These are phyloP conservation scores for Stigmatopora argus DNA, from an alignment of 2,113 vertebrate genomes.

Conservation along the genomic window DNA sequence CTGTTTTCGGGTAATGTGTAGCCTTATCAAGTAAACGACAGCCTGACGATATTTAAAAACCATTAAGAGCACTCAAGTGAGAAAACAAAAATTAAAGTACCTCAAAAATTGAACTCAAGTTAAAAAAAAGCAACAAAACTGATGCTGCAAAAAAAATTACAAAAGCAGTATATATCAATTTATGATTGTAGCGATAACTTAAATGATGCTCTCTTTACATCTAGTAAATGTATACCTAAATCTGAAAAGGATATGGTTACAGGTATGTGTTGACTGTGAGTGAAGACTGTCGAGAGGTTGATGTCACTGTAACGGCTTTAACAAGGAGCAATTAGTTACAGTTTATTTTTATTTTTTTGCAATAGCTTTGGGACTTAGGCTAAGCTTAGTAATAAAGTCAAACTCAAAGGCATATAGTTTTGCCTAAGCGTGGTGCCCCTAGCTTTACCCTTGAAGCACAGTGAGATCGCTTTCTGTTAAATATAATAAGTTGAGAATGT, in stretches of 20 bases:
- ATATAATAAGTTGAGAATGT: background rate
- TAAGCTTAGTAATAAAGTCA: conserved; percentile 8
- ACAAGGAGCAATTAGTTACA: conserved; percentile 15
- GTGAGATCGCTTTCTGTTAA: background rate
- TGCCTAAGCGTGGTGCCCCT: background rate
- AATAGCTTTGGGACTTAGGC: conserved; percentile 17
- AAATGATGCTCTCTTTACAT: conserved; percentile 27
- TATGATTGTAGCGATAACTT: conserved; percentile 6
- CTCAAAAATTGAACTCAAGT: too few relatives aligned
- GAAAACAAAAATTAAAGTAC: too few relatives aligned
- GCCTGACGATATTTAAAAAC: background rate
- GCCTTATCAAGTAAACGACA: background rate
- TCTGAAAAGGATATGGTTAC: conserved; percentile 7
- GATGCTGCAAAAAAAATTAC: background rate
- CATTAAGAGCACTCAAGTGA: background rate
- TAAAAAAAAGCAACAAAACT: too few relatives aligned
- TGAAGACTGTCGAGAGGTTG: background rate
- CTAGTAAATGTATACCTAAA: background rate
- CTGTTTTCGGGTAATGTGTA: background rate
- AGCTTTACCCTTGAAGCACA: background rate
- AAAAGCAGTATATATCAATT: conserved; percentile 1
- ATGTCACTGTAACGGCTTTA: conserved; percentile 15
- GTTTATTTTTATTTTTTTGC: conserved; percentile 15
- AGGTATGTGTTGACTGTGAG: background rate
- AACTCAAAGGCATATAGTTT: conserved; percentile 6